Conservation (phyloP, 2,888 invertebrate genomes). For the Petrophora chlorosata region DNA sequence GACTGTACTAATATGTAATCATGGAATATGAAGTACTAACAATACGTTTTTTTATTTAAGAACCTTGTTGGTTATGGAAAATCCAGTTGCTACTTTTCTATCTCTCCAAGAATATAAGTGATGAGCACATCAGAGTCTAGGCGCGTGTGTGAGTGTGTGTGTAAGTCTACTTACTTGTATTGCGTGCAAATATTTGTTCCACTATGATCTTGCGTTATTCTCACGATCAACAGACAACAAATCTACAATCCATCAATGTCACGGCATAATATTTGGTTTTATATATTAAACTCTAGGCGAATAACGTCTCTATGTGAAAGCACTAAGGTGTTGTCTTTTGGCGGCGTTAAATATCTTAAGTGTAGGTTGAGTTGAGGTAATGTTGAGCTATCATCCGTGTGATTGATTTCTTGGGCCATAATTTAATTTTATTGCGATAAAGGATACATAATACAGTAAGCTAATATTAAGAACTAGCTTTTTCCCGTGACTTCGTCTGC, state of each 20-base stretch:
- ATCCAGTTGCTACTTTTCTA: too few relatives aligned
- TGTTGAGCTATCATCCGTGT: slow-evolving; percentile 3
- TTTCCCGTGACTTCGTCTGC: too few relatives aligned
- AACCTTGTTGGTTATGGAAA: too few relatives aligned
- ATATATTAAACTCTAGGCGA: slow-evolving; percentile 20
- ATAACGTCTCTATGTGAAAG: slow-evolving; percentile 23
- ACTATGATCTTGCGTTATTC: slow-evolving; percentile 42
- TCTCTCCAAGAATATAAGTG: too few relatives aligned
- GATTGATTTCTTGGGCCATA: slow-evolving; percentile 18
- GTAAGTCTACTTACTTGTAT: too few relatives aligned
- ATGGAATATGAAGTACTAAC: too few relatives aligned
- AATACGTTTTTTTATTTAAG: too few relatives aligned
- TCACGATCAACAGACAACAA: slow-evolving; percentile 43
- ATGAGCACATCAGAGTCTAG: too few relatives aligned
- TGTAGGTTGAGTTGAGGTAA: slow-evolving; percentile 10
- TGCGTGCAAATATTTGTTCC: slow-evolving; percentile 8
- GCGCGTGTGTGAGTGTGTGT: too few relatives aligned
- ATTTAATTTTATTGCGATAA: slow-evolving; percentile 8
- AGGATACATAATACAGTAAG: neutral
- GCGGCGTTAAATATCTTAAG: slow-evolving; percentile 11
- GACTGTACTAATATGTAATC: too few relatives aligned
- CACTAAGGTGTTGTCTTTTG: slow-evolving; percentile 4
- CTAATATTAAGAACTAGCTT: neutral
- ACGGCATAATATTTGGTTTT: slow-evolving; percentile 47
- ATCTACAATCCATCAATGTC: slow-evolving; percentile 56